phyloP scores from a whole-genome alignment of 2,888 invertebrate genomes.

The Diarsia dahlii region DNA sequence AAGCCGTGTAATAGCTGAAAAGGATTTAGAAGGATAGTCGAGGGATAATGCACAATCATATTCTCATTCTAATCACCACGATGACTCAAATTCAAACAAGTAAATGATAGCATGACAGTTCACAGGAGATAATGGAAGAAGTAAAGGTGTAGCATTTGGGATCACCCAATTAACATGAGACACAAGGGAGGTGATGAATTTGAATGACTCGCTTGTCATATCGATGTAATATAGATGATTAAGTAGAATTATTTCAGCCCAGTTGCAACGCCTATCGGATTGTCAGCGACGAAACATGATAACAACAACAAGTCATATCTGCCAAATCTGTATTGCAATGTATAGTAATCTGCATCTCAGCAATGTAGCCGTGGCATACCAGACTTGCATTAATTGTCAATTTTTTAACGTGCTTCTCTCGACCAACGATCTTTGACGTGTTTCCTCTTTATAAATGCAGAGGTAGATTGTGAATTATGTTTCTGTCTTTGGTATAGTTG shows the following conservation, averaged over 20 bases:
- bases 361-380: slow-evolving; percentile 34
- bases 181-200: background rate
- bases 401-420: background rate
- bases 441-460: background rate
- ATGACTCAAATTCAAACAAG: too few relatives aligned
- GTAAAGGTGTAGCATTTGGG: background rate
- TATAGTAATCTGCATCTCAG: background rate
- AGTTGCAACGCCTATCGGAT: background rate
- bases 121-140: background rate
- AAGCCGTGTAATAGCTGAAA: background rate
- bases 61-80: background rate
- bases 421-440: slow-evolving; percentile 1
- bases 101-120: too few relatives aligned
- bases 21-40: background rate
- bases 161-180: background rate
- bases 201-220: background rate
- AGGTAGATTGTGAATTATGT: background rate
- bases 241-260: background rate
- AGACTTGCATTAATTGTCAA: background rate
- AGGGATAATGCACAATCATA: background rate
- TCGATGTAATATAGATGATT: background rate
- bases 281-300: background rate
- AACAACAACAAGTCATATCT: slow-evolving; percentile 26
- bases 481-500: background rate
- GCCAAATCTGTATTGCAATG: slow-evolving; percentile 28